These are phyloP conservation scores for Colostygia pectinataria DNA, from an alignment of 2,888 invertebrate species.

Conservation along the genomic window DNA sequence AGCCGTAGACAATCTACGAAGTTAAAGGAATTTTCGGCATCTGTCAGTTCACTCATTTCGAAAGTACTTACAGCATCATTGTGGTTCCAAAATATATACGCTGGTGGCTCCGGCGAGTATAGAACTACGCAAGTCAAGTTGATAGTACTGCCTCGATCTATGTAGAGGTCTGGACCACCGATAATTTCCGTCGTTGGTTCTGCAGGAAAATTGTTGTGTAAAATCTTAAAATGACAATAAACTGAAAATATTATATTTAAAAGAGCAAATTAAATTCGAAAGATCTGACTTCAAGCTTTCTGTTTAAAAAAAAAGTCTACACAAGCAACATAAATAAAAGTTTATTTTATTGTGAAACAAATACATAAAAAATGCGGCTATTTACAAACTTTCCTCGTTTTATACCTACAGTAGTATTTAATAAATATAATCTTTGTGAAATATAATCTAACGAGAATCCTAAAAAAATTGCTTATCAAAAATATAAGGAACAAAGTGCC, in stretches of 20 bases:
- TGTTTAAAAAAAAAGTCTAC: no score
- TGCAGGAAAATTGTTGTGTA: slow-evolving; percentile 74
- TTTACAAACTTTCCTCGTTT: no score
- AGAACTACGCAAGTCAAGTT: slow-evolving; percentile 96
- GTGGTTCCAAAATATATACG: slow-evolving; percentile 97
- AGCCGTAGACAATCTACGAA: neutral
- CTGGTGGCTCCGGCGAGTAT: slow-evolving; percentile 95
- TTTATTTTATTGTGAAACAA: no score
- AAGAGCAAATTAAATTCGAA: no score
- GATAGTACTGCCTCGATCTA: slow-evolving; percentile 96
- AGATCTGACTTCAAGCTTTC: no score
- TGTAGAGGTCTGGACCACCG: slow-evolving; percentile 95
- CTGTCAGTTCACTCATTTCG: no score
- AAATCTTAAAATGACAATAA: neutral
- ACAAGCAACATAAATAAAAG: no score
- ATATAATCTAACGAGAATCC: neutral
- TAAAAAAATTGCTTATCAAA: slow-evolving; percentile 6
- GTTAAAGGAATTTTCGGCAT: no score
- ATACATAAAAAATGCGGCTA: no score
- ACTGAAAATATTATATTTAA: neutral
- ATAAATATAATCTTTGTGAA: slow-evolving; percentile 1
- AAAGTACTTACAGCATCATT: slow-evolving; percentile 88
- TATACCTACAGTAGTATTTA: no score
- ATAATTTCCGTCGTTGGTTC: slow-evolving; percentile 96
- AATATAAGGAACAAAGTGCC: slow-evolving; percentile 10